Conservation (phyloP, 2,113 vertebrate species). For the Paracanthobrama guichenoti region DNA sequence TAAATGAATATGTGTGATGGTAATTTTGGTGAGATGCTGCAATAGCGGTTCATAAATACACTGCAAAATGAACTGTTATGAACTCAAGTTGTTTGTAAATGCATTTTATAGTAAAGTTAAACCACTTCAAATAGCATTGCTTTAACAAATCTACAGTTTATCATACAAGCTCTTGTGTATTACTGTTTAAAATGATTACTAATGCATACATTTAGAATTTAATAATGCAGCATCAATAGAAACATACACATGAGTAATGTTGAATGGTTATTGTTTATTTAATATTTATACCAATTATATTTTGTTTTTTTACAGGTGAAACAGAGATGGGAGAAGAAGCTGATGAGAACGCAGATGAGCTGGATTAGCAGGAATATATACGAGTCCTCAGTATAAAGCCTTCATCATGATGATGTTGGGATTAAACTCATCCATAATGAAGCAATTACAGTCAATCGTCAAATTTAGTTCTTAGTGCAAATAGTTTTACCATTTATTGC, state of each 20-base stretch:
- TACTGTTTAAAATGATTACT: neutral
- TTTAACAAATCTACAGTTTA: neutral
- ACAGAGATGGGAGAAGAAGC: rapidly evolving
- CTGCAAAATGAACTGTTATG: neutral
- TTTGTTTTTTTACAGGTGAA: neutral
- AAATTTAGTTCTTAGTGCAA: neutral
- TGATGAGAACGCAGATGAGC: neutral
- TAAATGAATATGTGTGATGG: neutral
- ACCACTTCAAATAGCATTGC: neutral
- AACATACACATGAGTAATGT: neutral
- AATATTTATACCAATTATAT: neutral
- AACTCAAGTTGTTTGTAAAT: too few relatives aligned
- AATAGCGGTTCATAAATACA: neutral
- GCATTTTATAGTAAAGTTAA: too few relatives aligned
- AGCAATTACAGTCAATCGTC: neutral
- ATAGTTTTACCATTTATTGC: too few relatives aligned
- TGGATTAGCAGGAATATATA: neutral
- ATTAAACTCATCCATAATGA: neutral
- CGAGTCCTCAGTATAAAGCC: neutral
- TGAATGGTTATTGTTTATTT: neutral
- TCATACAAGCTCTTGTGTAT: neutral
- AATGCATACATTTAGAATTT: neutral
- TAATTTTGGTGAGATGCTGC: too few relatives aligned
- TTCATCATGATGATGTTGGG: neutral
- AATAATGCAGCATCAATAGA: neutral